Base-by-base conservation (phyloP, 2,797 vertebrate genomes). In the Pseudochaenichthys georgianus region DNA sequence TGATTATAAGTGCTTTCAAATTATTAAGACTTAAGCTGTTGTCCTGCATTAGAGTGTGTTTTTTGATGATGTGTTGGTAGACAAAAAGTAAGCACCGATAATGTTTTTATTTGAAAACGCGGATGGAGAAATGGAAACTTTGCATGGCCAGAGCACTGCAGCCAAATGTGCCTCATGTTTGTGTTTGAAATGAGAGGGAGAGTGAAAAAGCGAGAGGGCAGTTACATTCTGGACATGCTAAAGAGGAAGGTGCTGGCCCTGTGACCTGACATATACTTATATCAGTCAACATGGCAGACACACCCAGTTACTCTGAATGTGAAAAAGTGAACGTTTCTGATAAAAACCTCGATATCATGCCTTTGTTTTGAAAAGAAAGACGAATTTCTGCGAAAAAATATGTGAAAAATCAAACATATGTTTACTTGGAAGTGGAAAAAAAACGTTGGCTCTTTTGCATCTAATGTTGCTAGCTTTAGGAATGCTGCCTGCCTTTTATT, bases 401-500 rank as follows among this genome's bases (percentile, higher is more conserved):
- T 41, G 23, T 15, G 2, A 10, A 4, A 59, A 4, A 64, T 23
- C 0, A n/a, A 5, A 52, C 13, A 13, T 61, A 47, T 46, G 13
- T 2, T 7, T 2, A 15, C 38, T 1, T 2, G 16, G 42, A 12
- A 28, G 1, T 43, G 11, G 8, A 4, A 64, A 43, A 52, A 60
- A 64, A 64, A 28, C 9, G 68, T 9, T 53, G 19, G 1, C 3
- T 2, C 38, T 68, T 85, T 85, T 80, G 42, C 63, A 0, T 65
- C 50, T 28, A 73, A 75, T 53, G 62, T 64, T 59, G 70, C 76
- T 65, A 47, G 59, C 78, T 73, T 76, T 51, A 66, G 78, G 90
- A 93, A 94, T 91, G 86, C 73, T 34, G 62, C 64, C 84, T 87
- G 88, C 78, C 88, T 93, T 9, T 93, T 87, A 77, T 70, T 51